Base-by-base conservation (phyloP, 2,797 vertebrate genomes). In the Leptodactylus fallax region DNA sequence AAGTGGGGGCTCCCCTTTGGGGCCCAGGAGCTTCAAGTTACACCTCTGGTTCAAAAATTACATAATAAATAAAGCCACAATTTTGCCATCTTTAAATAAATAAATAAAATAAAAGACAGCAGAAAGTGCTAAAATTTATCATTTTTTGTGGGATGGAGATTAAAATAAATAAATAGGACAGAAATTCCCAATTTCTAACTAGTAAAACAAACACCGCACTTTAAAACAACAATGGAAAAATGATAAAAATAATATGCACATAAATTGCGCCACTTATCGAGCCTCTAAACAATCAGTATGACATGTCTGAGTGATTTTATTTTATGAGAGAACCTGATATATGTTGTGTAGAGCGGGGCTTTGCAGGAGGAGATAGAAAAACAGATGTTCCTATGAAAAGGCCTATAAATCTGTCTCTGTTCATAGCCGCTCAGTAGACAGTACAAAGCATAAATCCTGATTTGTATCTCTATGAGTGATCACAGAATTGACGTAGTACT, bases 391-490 rank as follows among this genome's bases (percentile, higher is more conserved):
- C 91, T 90, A 60, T 49, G 27, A 67, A 63, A 10, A 55, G 25
- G 10, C 23, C 69, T 25, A 55, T 82, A 82, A 92, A 92, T 92
- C 92, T 93, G 91, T 90, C 90, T 91, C 92, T 91, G 91, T 47
- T 63, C 0, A 0, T 58, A 92, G 89, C 90, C 90, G 92, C 91
- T 91, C 72, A 25, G 82, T 6, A 58, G 71, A 74, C 69, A 60
- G 72, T 69, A 91, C 90, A 90, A 90, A 92, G 91, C 90, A 90
- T 89, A 92, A 92, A 92, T 92, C 91, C 91, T 92, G 90, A 93
- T 92, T 93, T 92, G 91, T 91, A 92, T 92, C 90, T 92, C 89
- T 90, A 91, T 90, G 91, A 92, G 91, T 91, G 90, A 91, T 90
- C 93, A 90, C 87, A 91, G 90, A 91, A 92, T 91, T 91, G 10